These are phyloP conservation scores for Hesperophylax magnus DNA, from an alignment of 1,140 invertebrate genomes.

Conservation along the genomic window DNA sequence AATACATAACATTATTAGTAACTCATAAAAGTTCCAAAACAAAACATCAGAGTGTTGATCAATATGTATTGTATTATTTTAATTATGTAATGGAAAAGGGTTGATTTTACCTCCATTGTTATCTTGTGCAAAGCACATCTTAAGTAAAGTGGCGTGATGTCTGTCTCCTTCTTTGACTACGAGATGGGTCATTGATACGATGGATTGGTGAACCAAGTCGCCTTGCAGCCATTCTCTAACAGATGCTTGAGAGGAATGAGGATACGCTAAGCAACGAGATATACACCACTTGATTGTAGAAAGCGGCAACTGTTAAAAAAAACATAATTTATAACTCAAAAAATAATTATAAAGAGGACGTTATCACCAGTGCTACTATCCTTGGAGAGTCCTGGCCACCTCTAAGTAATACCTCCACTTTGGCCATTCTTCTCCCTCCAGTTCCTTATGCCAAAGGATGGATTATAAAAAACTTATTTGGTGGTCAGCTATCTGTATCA, in stretches of 20 bases:
- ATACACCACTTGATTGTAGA: constrained; percentile 63
- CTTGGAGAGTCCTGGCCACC: no score
- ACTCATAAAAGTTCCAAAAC: not conserved
- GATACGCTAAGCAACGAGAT: constrained; percentile 66
- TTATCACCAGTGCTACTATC: not conserved
- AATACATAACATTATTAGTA: not conserved
- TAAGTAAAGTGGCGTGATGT: constrained; percentile 52
- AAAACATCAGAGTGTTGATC: not conserved
- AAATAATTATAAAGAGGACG: not conserved
- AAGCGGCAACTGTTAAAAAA: constrained; percentile 55
- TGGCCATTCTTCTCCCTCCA: no score
- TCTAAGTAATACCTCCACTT: no score
- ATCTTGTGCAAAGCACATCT: constrained; percentile 55
- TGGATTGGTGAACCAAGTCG: constrained; percentile 62
- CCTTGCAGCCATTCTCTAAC: constrained; percentile 71
- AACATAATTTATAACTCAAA: not conserved
- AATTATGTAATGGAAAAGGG: not conserved
- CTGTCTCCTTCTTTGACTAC: constrained; percentile 61
- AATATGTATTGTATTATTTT: no score
- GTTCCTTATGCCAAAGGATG: no score
- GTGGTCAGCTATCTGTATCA: not conserved
- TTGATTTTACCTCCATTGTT: constrained; percentile 48
- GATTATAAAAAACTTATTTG: no score
- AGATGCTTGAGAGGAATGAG: constrained; percentile 65
- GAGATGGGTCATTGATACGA: constrained; percentile 63